Evolutionary conservation across 2,888 invertebrate species (phyloP).

Genomic region (Andrena fulva): DNA sequence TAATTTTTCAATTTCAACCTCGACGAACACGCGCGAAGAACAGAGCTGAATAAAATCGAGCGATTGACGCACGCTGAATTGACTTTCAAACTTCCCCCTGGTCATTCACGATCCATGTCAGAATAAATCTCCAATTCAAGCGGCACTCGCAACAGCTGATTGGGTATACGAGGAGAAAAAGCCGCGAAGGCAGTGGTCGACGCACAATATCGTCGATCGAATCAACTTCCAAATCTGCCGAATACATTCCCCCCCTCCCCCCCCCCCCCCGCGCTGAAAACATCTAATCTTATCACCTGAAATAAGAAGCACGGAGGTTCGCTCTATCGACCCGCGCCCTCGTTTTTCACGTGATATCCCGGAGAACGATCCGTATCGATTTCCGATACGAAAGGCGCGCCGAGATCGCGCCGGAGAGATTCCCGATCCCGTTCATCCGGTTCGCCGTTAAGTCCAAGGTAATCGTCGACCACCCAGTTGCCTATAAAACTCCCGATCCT

Average conservation of each 20-base stretch:
- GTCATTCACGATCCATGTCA: not conserved
- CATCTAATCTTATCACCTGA: slow-evolving; percentile 57
- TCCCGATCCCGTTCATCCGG: slow-evolving; percentile 43
- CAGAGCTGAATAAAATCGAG: too few species aligned
- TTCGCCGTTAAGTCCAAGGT: slow-evolving; percentile 37
- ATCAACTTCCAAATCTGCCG: not conserved
- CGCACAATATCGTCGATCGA: not conserved
- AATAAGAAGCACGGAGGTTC: slow-evolving; percentile 20
- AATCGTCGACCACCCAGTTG: slow-evolving; percentile 22
- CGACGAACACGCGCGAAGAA: too few species aligned
- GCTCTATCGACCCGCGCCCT: slow-evolving; percentile 18
- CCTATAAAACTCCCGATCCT: not conserved
- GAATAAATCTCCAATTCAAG: slow-evolving; percentile 39
- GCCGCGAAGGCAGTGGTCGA: not conserved
- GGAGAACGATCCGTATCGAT: slow-evolving; percentile 42
- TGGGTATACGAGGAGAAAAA: slow-evolving; percentile 1
- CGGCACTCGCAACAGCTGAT: slow-evolving; percentile 9
- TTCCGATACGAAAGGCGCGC: slow-evolving; percentile 23
- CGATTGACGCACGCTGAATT: too few species aligned
- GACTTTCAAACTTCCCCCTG: slow-evolving; percentile 5
- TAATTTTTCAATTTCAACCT: too few species aligned
- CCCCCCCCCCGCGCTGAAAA: not conserved
- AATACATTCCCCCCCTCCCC: slow-evolving; percentile 12
- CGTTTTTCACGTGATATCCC: slow-evolving; percentile 33
- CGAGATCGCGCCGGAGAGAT: slow-evolving; percentile 23